phyloP scores from a whole-genome alignment of 1,140 invertebrate genomes.

The Chironomus tepperi region DNA sequence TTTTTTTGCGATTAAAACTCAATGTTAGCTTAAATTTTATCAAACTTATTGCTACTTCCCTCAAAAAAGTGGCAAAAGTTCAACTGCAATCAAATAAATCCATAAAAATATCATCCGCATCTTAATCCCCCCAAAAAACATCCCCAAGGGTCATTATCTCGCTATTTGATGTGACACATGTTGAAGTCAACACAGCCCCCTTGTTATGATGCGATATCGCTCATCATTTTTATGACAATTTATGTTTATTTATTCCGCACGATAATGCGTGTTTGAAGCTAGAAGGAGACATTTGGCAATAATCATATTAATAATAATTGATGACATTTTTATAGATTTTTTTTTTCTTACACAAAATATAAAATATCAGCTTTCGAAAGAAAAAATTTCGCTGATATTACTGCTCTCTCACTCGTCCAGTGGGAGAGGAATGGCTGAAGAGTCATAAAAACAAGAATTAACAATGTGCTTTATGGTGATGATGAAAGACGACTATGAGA shows the following conservation, averaged over 20 bases:
- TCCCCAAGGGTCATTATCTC: neutral
- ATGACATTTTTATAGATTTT: conserved; percentile 22
- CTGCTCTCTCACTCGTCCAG: neutral
- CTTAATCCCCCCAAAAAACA: no score
- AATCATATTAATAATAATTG: conserved; percentile 24
- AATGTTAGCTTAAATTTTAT: neutral
- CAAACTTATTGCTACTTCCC: neutral
- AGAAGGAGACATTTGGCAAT: conserved; percentile 16
- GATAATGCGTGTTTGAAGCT: neutral
- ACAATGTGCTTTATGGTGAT: conserved; percentile 21
- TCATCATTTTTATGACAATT: neutral
- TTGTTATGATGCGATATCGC: no score
- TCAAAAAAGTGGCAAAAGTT: neutral
- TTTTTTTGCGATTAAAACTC: neutral
- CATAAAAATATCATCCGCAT: no score
- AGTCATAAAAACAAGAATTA: conserved; percentile 1
- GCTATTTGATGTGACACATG: conserved; percentile 1
- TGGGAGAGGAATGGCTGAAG: neutral
- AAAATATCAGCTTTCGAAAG: no score
- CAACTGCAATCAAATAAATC: no score
- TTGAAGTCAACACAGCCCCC: neutral
- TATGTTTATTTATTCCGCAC: neutral
- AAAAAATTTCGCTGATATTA: no score
- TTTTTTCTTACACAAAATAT: neutral
- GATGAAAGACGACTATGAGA: conserved; percentile 18